Evolutionary conservation across 2,797 vertebrate genomes (phyloP).

Genomic region (Esox lucius): DNA sequence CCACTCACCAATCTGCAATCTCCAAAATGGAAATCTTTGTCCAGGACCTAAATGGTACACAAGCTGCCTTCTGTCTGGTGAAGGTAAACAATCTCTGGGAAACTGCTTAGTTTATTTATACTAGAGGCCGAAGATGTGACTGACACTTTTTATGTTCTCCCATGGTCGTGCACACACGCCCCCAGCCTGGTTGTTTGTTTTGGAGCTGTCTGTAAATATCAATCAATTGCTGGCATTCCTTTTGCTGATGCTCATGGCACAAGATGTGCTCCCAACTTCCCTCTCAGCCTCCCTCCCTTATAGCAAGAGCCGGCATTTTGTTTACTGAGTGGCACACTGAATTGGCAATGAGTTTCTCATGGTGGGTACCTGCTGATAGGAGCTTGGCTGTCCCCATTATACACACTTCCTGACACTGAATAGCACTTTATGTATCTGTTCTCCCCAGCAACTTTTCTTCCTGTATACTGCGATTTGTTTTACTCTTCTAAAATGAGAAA

Average conservation of each 20-base stretch:
- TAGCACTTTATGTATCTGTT: slow-evolving; percentile 33
- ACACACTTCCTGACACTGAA: slow-evolving; percentile 45
- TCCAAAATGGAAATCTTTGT: slow-evolving; percentile 20
- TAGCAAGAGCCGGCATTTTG: slow-evolving; percentile 51
- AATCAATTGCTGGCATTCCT: slow-evolving; percentile 38
- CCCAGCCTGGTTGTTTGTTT: slow-evolving; percentile 35
- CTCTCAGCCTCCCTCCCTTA: slow-evolving; percentile 33
- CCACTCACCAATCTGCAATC: slow-evolving; percentile 17
- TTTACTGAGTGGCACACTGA: slow-evolving; percentile 46
- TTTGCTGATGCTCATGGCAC: slow-evolving; percentile 5
- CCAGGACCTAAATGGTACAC: slow-evolving; percentile 23
- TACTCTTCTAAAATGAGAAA: slow-evolving; percentile 26
- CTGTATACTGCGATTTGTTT: slow-evolving; percentile 39
- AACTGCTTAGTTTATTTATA: slow-evolving; percentile 40
- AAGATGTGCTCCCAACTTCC: slow-evolving; percentile 25
- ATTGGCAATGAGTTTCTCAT: slow-evolving; percentile 33
- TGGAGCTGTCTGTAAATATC: slow-evolving; percentile 32
- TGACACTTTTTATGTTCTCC: slow-evolving; percentile 10
- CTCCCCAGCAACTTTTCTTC: slow-evolving; percentile 22
- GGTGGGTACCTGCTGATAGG: slow-evolving; percentile 42
- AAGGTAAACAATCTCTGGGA: slow-evolving; percentile 41
- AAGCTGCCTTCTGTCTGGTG: slow-evolving; percentile 30
- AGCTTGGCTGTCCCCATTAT: slow-evolving; percentile 15
- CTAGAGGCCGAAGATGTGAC: slow-evolving; percentile 26
- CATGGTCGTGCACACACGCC: neutral